Base-by-base conservation (phyloP, 2,113 vertebrate species). In the Ahaetulla prasina region DNA sequence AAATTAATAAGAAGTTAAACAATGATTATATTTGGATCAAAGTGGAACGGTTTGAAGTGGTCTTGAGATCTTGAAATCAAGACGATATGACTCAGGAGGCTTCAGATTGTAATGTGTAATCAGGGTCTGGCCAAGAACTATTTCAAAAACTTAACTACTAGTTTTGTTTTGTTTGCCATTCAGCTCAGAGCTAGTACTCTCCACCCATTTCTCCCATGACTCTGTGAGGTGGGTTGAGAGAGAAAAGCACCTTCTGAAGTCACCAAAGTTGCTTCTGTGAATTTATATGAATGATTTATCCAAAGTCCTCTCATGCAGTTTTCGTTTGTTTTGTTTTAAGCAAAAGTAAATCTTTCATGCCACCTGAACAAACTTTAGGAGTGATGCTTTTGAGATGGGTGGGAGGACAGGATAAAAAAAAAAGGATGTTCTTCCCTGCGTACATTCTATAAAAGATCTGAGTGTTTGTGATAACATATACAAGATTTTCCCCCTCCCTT, bases 381-480 rank as follows among this genome's bases (percentile, higher is more conserved):
- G 68, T 35, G 35, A 68, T 68, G 74, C 18, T 43, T 80, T 80
- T 80, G 35, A 43, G 74, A 80, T 43, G 20, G 5, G n/a, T 80
- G 74, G 35, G 74, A 80, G 18, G 16, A 39, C 8, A 80, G 18
- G 74, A 80, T 74, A n/a, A n/a, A n/a, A 27, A 27, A 18, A 3
- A 80, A 43, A 23, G 6, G 12, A 89, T 85, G 47, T 92, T 27
- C 50, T 89, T 94, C 68, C 89, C 25, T 8, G 30, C 8, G 85
- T 86, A 87, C 68, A 8, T 39, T 91, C 45, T 22, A 92, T 60
- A 88, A 8, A 52, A 63, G 85, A 89, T 14, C 8, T 2, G 90
- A 30, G 50, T 47, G 3, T 45, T 95, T 95, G 74, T 93, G 35
- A 90, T 80, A 93, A 8, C 27, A 90, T 10, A 88, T 80, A 23